Conservation (phyloP, 2,797 vertebrate species). For the Sphenopsis melanotis region DNA sequence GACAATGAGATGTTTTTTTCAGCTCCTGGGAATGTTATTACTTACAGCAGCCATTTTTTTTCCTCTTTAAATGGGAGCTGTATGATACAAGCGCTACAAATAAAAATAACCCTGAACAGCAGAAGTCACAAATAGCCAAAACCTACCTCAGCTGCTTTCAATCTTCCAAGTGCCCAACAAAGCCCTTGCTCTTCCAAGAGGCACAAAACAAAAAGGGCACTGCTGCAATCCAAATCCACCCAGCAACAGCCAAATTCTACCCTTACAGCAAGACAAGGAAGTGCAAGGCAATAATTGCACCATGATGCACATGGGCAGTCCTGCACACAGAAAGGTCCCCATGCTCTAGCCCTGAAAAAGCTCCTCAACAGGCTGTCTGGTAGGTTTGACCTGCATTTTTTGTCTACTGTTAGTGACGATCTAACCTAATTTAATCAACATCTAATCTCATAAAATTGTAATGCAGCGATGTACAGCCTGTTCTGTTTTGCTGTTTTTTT, state of each 20-base stretch:
- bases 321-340: background rate
- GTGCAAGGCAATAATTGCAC: background rate
- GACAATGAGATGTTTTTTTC: background rate
- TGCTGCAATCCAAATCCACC: background rate
- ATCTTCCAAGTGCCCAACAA: background rate
- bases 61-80: background rate
- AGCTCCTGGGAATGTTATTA: background rate
- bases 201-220: background rate
- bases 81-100: background rate
- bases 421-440: background rate
- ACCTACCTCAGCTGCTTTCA: background rate
- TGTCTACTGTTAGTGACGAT: background rate
- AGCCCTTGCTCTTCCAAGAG: background rate
- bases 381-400: background rate
- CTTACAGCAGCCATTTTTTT: background rate
- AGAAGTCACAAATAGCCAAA: background rate
- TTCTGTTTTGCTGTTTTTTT: background rate
- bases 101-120: background rate
- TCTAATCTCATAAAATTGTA: background rate
- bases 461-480: background rate
- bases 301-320: accelerated
- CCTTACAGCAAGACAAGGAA: background rate
- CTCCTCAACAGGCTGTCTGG: background rate
- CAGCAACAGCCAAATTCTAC: background rate
- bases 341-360: background rate